Evolutionary conservation across 1,140 invertebrate species (phyloP).

Genomic region (Drosophila melanogaster): Release_6_plus_ISO1_MT NC_004354.4:18825001-18825500

Average conservation of each 20-base stretch:
- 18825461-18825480: slow-evolving; percentile 59
- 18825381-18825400: slow-evolving; percentile 57
- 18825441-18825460: slow-evolving; percentile 32
- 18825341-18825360: slow-evolving; percentile 54
- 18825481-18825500: slow-evolving; percentile 54
- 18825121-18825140: slow-evolving; percentile 84
- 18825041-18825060: slow-evolving; percentile 86
- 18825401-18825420: slow-evolving; percentile 45
- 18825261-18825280: slow-evolving; percentile 27
- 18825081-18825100: slow-evolving; percentile 60
- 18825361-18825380: slow-evolving; percentile 50
- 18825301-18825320: slow-evolving; percentile 15
- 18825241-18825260: slow-evolving; percentile 21
- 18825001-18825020: slow-evolving; percentile 90
- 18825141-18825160: slow-evolving; percentile 66
- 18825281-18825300: slow-evolving; percentile 29
- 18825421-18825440: slow-evolving; percentile 42
- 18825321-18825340: slow-evolving; percentile 26
- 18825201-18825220: slow-evolving; percentile 3
- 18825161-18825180: neutral
- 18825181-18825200: neutral
- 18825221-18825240: slow-evolving; percentile 41
- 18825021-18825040: slow-evolving; percentile 86
- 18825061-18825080: slow-evolving; percentile 87
- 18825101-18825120: slow-evolving; percentile 68